Evolutionary conservation across 2,888 invertebrate genomes (phyloP), one percentile per base, ranked within the genome.

Genomic region (Galeopsomyia nigrocyanea): DNA sequence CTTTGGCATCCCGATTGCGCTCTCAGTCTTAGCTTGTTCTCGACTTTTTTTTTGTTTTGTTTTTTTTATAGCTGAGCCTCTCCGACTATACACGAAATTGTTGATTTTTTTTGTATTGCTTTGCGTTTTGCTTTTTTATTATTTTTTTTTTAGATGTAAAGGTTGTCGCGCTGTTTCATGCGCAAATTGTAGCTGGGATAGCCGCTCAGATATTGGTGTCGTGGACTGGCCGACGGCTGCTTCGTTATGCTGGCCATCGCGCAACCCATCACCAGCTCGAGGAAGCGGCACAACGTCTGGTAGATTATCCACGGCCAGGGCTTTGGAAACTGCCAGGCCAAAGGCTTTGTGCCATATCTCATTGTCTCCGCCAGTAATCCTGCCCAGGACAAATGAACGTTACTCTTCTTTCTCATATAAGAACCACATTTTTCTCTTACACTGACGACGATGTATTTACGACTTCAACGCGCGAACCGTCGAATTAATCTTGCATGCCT

Each of bases 231-330:
- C 57, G 89, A 84, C 3, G 86, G 88, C 76, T 89, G 89, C 71
- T 89, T 88, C 62, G 89, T 89, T 76, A 89, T 87, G 80, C 88
- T 89, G 26, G 89, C 89, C 87, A 90, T 88, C 39, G 88, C 87
- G 73, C 88, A 89, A 49, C 88, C 88, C 86, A 88, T 88, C 60
- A 84, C 83, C 50, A 88, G 80, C 80, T 89, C 89, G 65, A 89
- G 79, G 16, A 82, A 78, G 53, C 89, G 84, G 78, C 88, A 88
- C 0, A 88, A 66, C 0, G 90, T 89, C 78, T 90, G 89, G 78
- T 89, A 89, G 31, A 87, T 80, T 62, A 90, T 86, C 90, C 90
- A 90, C 0, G 88, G 88, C 89, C 89, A 88, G 13, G 88, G 87
- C 63, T 77, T 82, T 0, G 87, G 85, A 49, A 84, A 78, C 71